Evolutionary conservation across 2,888 invertebrate genomes (phyloP), one percentile per base, ranked within the genome.

Genomic region (Branchellion lobata): DNA sequence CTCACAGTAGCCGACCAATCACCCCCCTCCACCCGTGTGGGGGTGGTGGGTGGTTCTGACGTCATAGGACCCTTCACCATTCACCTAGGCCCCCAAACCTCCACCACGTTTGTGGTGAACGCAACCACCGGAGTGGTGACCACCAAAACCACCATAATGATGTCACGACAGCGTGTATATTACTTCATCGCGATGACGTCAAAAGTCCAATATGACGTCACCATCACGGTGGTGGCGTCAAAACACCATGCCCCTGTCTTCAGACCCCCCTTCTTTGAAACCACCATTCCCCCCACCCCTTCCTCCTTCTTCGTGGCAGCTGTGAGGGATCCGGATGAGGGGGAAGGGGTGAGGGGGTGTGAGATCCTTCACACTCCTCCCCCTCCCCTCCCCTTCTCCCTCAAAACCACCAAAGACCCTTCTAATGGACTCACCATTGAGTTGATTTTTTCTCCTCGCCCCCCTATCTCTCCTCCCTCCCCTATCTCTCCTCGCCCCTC

Each of bases 1-100:
- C 74, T 79, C 18, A 73, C 79, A n/a, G 79, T 79, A 24, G 65
- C 31, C 0, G 79, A 79, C 21, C 74, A 79, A 18, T 27, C 53
- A 11, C 65, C 74, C 40, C 75, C 79, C 18, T 29, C 29, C 21
- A 47, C 75, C 1, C 27, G 34, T 1, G 75, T 79, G 1, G 79
- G 79, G 3, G 47, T 74, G 27, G 21, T 79, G 21, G 79, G 79
- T n/a, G 36, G 61, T 18, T 0, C 74, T 18, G 65, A 31, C 8
- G 75, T 75, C 14, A 27, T 36, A 8, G 75, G 75, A 14, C 79
- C 79, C 14, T 79, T 75, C 47, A 27, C n/a, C 18, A 24, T 77
- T 14, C 34, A 51, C 27, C 34, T 29, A 31, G 61, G 27, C 27
- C 21, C 61, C 5, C 11, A 33, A 8, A 77, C 77, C 8, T 31